A percentile compares a stretch with the other conserved stretches of the same genome.
phyloP scores from a whole-genome alignment of 2,797 vertebrate genomes.

The Sebastes steindachneri region DNA sequence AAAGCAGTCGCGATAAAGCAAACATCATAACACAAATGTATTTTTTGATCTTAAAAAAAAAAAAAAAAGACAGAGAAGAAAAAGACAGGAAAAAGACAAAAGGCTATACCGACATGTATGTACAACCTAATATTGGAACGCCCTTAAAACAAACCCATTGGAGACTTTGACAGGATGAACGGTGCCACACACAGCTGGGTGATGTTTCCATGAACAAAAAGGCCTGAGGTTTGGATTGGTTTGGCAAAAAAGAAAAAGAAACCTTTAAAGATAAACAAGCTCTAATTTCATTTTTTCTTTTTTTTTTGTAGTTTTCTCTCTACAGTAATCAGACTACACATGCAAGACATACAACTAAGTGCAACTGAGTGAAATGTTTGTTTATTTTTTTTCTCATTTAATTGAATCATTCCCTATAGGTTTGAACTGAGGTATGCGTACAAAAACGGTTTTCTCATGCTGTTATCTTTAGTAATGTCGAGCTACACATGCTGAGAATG shows the following conservation, averaged over 20 bases:
- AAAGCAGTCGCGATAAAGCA: constrained; percentile 95
- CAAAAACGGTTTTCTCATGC: constrained; percentile 96
- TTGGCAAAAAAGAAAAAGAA: constrained; percentile 82
- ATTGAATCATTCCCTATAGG: constrained; percentile 95
- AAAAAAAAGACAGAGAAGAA: constrained; percentile 71
- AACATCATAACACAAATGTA: constrained; percentile 85
- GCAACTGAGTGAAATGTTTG: constrained; percentile 94
- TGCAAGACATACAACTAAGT: constrained; percentile 97
- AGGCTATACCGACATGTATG: constrained; percentile 91
- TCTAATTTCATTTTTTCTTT: constrained; percentile 81
- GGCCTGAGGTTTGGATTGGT: constrained; percentile 95
- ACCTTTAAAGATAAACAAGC: constrained; percentile 88
- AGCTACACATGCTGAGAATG: constrained; percentile 97
- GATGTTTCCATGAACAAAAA: constrained; percentile 86
- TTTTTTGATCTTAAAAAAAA: constrained; percentile 77
- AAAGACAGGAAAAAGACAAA: constrained; percentile 76
- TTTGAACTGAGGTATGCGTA: constrained; percentile 96
- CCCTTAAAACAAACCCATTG: constrained; percentile 83
- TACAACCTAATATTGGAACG: constrained; percentile 88
- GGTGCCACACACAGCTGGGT: constrained; percentile 75
- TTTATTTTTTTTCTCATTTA: constrained; percentile 72
- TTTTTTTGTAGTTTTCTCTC: constrained; percentile 81
- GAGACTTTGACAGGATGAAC: constrained; percentile 72
- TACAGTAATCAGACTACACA: constrained; percentile 97
- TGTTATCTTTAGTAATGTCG: constrained; percentile 96